phyloP scores from a whole-genome alignment of 2,888 invertebrate species.

The Diogma glabrata region DNA sequence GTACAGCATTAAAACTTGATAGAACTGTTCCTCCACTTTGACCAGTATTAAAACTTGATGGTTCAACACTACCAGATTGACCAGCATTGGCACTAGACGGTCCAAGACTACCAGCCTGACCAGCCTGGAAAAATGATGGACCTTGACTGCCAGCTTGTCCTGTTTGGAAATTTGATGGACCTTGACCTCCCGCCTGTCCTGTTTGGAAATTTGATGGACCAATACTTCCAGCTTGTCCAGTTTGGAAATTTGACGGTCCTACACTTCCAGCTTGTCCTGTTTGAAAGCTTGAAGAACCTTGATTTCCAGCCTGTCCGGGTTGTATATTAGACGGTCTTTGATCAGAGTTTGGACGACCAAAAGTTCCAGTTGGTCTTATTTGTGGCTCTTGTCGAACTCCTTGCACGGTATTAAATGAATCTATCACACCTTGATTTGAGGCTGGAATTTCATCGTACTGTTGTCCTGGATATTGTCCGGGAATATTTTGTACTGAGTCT shows the following conservation, averaged over 20 bases:
- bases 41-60: constrained; percentile 17
- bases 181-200: constrained; percentile 14
- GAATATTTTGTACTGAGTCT: too few relatives aligned
- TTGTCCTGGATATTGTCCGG: too few relatives aligned
- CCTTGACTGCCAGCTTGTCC: constrained; percentile 15
- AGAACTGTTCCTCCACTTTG: constrained; percentile 17
- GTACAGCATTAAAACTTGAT: constrained; percentile 15
- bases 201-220: constrained; percentile 12
- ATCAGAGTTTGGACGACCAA: too few relatives aligned
- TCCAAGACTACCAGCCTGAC: constrained; percentile 24
- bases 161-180: constrained; percentile 18
- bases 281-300: constrained; percentile 19
- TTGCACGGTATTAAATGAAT: too few relatives aligned
- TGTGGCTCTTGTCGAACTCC: too few relatives aligned
- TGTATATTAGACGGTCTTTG: too few relatives aligned
- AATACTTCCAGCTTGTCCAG: constrained; percentile 7
- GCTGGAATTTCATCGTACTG: too few relatives aligned
- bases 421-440: too few relatives aligned
- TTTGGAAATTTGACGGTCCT: constrained; percentile 15
- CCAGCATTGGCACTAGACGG: constrained; percentile 19
- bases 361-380: too few relatives aligned
- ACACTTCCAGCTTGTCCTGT: constrained; percentile 13
- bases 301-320: constrained; percentile 19
- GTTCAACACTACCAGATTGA: constrained; percentile 11
- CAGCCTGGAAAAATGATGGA: constrained; percentile 23